Conservation (phyloP, 2,888 invertebrate genomes). For the Panopea generosa region DNA sequence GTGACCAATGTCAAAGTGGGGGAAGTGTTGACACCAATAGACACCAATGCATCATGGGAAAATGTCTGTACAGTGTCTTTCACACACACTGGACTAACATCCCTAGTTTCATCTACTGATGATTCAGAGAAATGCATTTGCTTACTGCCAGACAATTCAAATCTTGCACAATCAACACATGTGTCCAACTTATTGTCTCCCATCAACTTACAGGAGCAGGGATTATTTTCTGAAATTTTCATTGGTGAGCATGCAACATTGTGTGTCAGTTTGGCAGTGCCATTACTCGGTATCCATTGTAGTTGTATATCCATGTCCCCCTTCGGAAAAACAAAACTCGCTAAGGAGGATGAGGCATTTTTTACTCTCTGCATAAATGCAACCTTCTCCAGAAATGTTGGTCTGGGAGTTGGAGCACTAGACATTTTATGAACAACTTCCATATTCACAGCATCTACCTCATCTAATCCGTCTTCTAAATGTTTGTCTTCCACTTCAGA, state of each 20-base stretch:
- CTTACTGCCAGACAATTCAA: background rate
- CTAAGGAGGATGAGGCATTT: constrained; percentile 31
- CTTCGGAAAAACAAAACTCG: constrained; percentile 30
- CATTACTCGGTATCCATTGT: constrained; percentile 11
- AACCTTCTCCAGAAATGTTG: constrained; percentile 33
- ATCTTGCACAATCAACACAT: background rate
- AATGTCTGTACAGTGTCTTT: background rate
- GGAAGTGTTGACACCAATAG: background rate
- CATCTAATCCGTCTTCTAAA: background rate
- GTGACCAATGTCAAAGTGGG: no score
- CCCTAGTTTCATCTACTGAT: background rate
- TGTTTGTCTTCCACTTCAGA: constrained; percentile 6
- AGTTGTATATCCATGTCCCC: constrained; percentile 10
- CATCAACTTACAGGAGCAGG: no score
- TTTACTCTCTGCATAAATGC: constrained; percentile 28
- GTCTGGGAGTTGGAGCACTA: constrained; percentile 9
- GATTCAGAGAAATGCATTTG: background rate
- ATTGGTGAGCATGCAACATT: constrained; percentile 32
- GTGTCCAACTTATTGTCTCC: no score
- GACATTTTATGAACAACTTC: background rate
- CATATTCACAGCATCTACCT: background rate
- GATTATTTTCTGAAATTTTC: background rate
- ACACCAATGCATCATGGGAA: background rate
- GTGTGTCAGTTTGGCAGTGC: constrained; percentile 11
- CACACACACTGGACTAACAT: background rate